Percentiles rank a stretch among this genome's conserved stretches.
phyloP scores from a whole-genome alignment of 1,140 invertebrate genomes.

The Galleria mellonella region DNA sequence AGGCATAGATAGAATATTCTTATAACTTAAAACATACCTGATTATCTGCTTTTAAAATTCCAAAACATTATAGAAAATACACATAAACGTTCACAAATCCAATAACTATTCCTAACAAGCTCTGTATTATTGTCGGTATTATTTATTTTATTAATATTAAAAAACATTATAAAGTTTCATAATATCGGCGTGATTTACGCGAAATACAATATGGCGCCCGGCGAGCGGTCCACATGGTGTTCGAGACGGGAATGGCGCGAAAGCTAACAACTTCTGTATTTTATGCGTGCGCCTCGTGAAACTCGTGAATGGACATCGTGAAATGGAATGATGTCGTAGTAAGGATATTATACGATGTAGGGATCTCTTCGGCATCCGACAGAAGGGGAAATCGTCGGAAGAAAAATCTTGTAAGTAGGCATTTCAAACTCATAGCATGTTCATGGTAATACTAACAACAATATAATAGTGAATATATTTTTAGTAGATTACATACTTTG shows the following conservation, averaged over 20 bases:
- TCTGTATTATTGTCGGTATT: slow-evolving; percentile 1
- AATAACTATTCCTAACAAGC: background rate
- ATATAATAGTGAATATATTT: too few species aligned
- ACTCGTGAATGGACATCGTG: background rate
- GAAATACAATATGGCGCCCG: slow-evolving; percentile 2
- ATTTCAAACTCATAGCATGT: too few species aligned
- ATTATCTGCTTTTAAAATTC: slow-evolving; percentile 8
- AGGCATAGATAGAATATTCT: too few species aligned
- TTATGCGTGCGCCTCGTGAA: slow-evolving; percentile 9
- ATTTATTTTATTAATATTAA: too few species aligned
- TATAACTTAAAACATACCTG: slow-evolving; percentile 11
- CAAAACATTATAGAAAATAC: slow-evolving; percentile 11
- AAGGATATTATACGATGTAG: too few species aligned
- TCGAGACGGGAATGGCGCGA: slow-evolving; percentile 21
- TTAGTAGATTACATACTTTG: too few species aligned
- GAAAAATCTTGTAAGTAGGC: too few species aligned
- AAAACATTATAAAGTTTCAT: slow-evolving; percentile 5
- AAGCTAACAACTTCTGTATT: slow-evolving; percentile 15
- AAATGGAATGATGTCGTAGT: too few species aligned
- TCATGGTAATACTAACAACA: too few species aligned
- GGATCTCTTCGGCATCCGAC: too few species aligned
- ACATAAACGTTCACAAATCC: slow-evolving; percentile 10
- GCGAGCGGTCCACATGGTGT: slow-evolving; percentile 7
- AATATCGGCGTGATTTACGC: background rate
- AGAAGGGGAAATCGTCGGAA: too few species aligned